Base-by-base conservation (phyloP, 2,888 invertebrate genomes). In the Thumatha senex region DNA sequence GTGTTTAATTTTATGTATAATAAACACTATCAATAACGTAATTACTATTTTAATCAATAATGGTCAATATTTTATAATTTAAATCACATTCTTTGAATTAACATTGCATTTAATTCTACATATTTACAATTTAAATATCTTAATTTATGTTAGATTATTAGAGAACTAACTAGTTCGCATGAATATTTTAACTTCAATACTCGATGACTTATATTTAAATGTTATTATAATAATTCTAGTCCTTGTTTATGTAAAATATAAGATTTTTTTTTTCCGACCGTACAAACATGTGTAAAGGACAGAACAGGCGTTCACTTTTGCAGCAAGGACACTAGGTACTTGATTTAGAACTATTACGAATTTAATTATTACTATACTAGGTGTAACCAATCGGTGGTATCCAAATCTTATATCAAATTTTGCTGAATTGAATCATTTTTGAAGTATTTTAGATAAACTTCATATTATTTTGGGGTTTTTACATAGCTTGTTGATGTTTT, bases 231-330 rank as follows among this genome's bases (percentile, higher is more conserved):
- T 24, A 24, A 24, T 24, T 5, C 18, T 24, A 24, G 18, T 24
- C 18, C 18, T 24, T 24, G 5, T 5, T 10, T 0, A 24, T 11
- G 7, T 24, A 18, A 35, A n/a, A n/a, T n/a, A n/a, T n/a, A n/a
- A n/a, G n/a, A 13, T 11, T 1, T 41, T 47, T 64, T 63, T 61
- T 64, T 46, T 48, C 13, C 46, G 57, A 57, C 58, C 57, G 56
- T 72, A 69, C 71, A 18, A 12, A 18, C 40, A 38, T 29, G 36
- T 34, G 46, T 39, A 35, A 76, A 78, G 76, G 74, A 76, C 78
- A 74, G 31, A 8, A 11, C 31, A 11, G 7, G 73, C 80, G 65
- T 79, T 80, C 79, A 70, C 80, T 80, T 78, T 74, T 74, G 67
- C 61, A 46, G 54, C 80, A 78, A 79, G 80, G 80, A 72, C 78